Base-by-base conservation (phyloP, 2,888 invertebrate genomes). In the Eupeodes latifasciatus region DNA sequence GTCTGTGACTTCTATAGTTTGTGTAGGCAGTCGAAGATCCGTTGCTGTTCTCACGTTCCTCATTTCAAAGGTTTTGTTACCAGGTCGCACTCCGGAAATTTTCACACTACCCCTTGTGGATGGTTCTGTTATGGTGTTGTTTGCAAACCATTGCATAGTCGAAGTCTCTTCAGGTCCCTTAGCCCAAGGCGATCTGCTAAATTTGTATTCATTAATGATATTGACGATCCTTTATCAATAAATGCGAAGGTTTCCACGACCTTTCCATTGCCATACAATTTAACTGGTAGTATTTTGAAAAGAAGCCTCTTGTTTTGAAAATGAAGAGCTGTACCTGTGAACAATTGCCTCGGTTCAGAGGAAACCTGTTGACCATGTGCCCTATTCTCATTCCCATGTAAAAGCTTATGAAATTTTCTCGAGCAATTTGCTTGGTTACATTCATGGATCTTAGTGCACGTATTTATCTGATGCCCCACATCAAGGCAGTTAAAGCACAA, bases 141-240 rank as follows among this genome's bases (percentile, higher is more conserved):
- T 78, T 9, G 85, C 85, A 49, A 87, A 85, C 88, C 85, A 90
- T 61, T 89, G 81, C 10, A 89, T 44, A 0, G 72, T 88, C 36
- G 89, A 79, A 0, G 19, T 57, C 12, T 87, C 79, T 2, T 51
- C 61, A 49, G 75, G 72, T n/a, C 81, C 89, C 14, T 53, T 78
- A 71, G n/a, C 10, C 64, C 79, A 11, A 87, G 69, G 5, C 76
- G 59, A 47, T 77, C 74, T 0, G 77, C 79, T 14, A 89, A 57
- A n/a, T 51, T 36, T 36, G 76, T 59, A n/a, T 88, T 79, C 5
- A 85, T 72, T 19, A 81, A 53, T 9, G 79, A 79, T 9, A 84
- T 51, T 19, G 86, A 64, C 10, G 81, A 89, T 36, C 89, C 87
- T 34, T 86, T 86, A 55, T 89, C 83, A 5, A 89, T 59, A 11